Base-by-base conservation (phyloP, 2,113 vertebrate species). In the Alethe castanea region DNA sequence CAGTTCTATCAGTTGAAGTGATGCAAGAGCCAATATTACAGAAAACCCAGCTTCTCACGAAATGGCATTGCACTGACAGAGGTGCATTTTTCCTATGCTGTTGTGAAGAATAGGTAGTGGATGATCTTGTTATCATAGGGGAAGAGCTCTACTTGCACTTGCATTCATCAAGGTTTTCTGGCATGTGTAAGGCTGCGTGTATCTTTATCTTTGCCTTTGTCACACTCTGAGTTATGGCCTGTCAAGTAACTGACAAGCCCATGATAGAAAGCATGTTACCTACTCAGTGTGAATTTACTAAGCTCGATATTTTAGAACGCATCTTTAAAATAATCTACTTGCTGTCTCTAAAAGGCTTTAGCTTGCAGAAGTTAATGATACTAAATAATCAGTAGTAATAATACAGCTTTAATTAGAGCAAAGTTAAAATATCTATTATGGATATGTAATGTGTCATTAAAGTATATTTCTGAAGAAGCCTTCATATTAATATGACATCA, bases 1-100 rank as follows among this genome's bases (percentile, higher is more conserved):
- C 92, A 85, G 93, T 98, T 98, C 98, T 97, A 95, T 98, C 97
- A 69, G 86, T 92, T 81, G 97, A 96, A 92, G 69, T 96, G 90
- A 97, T 97, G 57, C 72, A 85, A 74, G 64, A 96, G 88, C 97
- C 97, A 98, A 93, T 97, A 94, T 86, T 80, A 50, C 54, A 95
- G 94, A 92, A 96, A 97, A 94, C 95, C 85, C 74, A 91, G 88
- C 91, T 97, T 72, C 95, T 97, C 73, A 90, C 48, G 83, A 74
- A 90, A 52, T 60, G 93, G 88, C 83, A 92, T 73, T 94, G 69
- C 77, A 36, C 83, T 97, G 95, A 96, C 92, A 93, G 96, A 87
- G 97, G 90, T 96, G 97, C 93, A 88, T 97, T 97, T 97, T 98
- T 94, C 90, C 91, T 86, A 19, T 57, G 84, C 92, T 91, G 64